Evolutionary conservation across 2,797 vertebrate species (phyloP).

Genomic region (Tiaroga cobitis): DNA sequence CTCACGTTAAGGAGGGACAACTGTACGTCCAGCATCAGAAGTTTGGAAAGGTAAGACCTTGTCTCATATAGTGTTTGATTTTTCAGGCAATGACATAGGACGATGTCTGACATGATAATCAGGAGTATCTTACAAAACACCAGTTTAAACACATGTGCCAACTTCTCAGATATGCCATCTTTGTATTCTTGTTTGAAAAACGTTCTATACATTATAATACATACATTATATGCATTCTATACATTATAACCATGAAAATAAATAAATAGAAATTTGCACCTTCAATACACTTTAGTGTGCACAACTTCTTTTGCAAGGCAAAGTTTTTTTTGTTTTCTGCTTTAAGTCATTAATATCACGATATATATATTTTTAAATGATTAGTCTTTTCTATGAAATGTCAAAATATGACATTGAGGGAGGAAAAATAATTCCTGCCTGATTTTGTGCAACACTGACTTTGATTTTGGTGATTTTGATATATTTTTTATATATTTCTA

Average conservation of each 20-base stretch:
- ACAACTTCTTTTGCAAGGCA: not conserved
- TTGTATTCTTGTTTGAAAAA: not conserved
- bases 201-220: too few species aligned
- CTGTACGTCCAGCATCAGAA: constrained; percentile 84
- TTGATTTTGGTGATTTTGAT: not conserved
- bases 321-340: not conserved
- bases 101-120: not conserved
- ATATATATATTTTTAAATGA: not conserved
- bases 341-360: not conserved
- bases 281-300: not conserved
- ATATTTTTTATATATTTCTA: not conserved
- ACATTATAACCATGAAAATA: too few species aligned
- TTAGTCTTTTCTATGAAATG: not conserved
- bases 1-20: constrained; percentile 82
- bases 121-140: not conserved
- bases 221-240: too few species aligned
- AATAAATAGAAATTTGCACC: too few species aligned
- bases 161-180: not conserved
- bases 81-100: not conserved
- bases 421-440: not conserved
- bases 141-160: constrained; percentile 13
- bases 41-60: constrained; percentile 82
- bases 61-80: not conserved
- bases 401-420: not conserved
- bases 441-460: not conserved